Evolutionary conservation across 2,797 vertebrate species (phyloP).

Genomic region (Hemibagrus guttatus): DNA sequence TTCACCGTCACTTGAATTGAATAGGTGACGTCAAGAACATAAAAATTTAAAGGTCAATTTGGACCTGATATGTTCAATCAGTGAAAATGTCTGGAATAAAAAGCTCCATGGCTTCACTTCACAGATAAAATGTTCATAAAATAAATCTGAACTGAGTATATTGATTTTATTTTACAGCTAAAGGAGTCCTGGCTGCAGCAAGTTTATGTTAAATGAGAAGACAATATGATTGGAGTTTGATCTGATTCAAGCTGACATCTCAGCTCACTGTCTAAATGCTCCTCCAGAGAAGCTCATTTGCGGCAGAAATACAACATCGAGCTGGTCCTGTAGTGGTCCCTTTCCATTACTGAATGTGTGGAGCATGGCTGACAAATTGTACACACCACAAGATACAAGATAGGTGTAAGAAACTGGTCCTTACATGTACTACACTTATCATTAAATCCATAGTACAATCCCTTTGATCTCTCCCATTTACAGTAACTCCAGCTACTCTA

Average conservation of each 20-base stretch:
- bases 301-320: background rate
- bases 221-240: background rate
- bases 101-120: background rate
- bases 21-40: background rate
- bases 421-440: background rate
- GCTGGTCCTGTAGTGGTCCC: background rate
- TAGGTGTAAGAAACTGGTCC: background rate
- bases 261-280: background rate
- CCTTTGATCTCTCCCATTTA: background rate
- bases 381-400: background rate
- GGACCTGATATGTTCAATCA: background rate
- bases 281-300: background rate
- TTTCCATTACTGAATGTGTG: background rate
- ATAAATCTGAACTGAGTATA: background rate
- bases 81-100: background rate
- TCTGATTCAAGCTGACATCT: background rate
- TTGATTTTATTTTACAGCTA: background rate
- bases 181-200: background rate
- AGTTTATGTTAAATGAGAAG: background rate
- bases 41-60: background rate
- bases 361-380: background rate
- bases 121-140: background rate
- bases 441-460: background rate
- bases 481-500: background rate
- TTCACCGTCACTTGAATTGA: background rate